Base-by-base conservation (phyloP, 1,140 invertebrate species). In the Diuraphis noxia region DNA sequence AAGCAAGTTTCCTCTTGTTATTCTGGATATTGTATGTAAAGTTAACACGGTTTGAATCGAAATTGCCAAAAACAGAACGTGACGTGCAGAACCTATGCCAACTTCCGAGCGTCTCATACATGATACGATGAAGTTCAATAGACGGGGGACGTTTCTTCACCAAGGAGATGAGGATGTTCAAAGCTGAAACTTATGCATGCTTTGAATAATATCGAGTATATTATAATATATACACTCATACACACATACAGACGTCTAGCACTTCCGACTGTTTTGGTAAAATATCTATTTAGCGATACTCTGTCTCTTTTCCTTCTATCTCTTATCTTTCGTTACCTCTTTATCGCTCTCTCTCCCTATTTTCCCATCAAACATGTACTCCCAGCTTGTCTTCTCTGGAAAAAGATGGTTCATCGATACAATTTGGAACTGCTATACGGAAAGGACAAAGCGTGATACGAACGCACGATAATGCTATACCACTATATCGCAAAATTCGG, bases 161-260 rank as follows among this genome's bases (percentile, higher is more conserved):
- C n/a, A 8, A 43, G 30, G 63, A 79, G n/a, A 43, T 13, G 49
- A 36, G 40, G 49, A 90, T 52, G 56, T 77, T 90, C 88, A 79
- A 90, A 90, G 88, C 41, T 36, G 40, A 90, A 90, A 90, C 88
- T 90, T 90, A 90, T 77, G 72, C 88, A 90, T 90, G 88, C 72
- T 40, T 90, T 79, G 88, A 90, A 90, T 90, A 90, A 90, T 77
- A 88, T 88, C 56, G 56, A 88, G 41, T 41, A 17, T 25, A 56
- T 77, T 90, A 90, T 90, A 77, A 72, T 79, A 90, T 72, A 8
- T 19, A 46, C 46, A 46, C 63, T 5, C 56, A 21, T 34, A 43
- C 17, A 25, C 52, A 77, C 36, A n/a, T 25, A 89, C 38, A 89
- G 63, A 72, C 88, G 25, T 88, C 56, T 88, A 63, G n/a, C 23